A percentile compares a stretch with the other conserved stretches of the same genome.
These are phyloP conservation scores for Empis livida DNA, from an alignment of 2,888 invertebrate genomes.

Conservation along the genomic window DNA sequence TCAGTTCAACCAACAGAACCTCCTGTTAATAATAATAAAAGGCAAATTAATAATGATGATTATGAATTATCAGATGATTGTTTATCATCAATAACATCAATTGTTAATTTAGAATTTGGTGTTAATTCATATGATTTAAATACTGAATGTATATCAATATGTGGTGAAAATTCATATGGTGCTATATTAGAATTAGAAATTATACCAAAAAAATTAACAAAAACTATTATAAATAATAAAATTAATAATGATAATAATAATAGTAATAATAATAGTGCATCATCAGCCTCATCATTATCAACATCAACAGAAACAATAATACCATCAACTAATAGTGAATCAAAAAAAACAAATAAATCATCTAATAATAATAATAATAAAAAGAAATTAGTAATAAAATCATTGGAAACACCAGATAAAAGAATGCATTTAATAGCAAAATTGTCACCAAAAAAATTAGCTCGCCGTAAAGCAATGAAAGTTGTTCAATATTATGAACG, in stretches of 20 bases:
- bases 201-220: not conserved
- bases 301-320: not conserved
- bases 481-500: constrained; percentile 23
- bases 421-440: constrained; percentile 10
- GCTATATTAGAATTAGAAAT: constrained; percentile 16
- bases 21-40: not conserved
- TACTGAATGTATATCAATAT: constrained; percentile 6
- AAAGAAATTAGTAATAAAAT: not conserved
- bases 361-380: not conserved
- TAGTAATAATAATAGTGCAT: not conserved
- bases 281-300: not conserved
- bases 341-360: not conserved
- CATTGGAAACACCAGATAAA: too few species aligned
- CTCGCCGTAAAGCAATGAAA: constrained; percentile 21
- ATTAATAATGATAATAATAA: not conserved
- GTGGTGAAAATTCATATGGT: constrained; percentile 21
- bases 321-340: too few species aligned
- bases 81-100: too few species aligned
- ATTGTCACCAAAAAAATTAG: constrained; percentile 23
- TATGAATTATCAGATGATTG: too few species aligned
- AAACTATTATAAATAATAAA: too few species aligned
- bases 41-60: not conserved
- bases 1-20: not conserved
- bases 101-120: too few species aligned
- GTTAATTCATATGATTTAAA: not conserved